Evolutionary conservation across 2,888 invertebrate species (phyloP), one percentile per base, ranked within the genome.

Genomic region (Cephus runcator): DNA sequence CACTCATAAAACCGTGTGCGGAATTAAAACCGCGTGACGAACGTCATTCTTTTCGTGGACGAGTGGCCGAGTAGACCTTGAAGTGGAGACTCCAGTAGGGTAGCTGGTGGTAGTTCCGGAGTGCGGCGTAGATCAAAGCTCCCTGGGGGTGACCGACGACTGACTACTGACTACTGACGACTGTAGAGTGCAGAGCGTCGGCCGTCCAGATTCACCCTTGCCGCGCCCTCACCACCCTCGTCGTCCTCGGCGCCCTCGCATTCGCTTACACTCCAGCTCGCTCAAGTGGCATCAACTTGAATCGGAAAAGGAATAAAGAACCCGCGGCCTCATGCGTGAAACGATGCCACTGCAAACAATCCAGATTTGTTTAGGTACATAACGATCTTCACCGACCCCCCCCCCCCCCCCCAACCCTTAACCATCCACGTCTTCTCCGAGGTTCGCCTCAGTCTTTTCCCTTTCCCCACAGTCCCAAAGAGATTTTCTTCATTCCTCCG

Each of bases 281-380:
- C 86, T 91, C 90, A 88, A 91, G 91, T 91, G 91, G 91, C 89
- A 90, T 89, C 90, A 87, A 88, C 89, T 89, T 82, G 88, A 88
- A 88, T 90, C 87, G 87, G 86, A 88, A 88, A 90, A 88, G 85
- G 89, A 88, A 90, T 89, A 90, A 90, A 91, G 90, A 89, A 90
- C 88, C 87, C 85, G 88, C 88, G 87, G 90, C 84, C 87, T 90
- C 91, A 91, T 91, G 91, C 91, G 91, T 91, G 89, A 91, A 91
- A 91, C 90, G 91, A 90, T 90, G 90, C 91, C 90, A 90, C 89
- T 89, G 91, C 91, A 91, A 91, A 91, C 90, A 91, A 90, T 90
- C 87, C 83, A 85, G 88, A 90, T 91, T 91, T 91, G 89, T 90
- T 91, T 91, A 91, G 89, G 87, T 87, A 89, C 56, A 56, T 90